Evolutionary conservation across 1,140 invertebrate genomes (phyloP).

Genomic region (Arion vulgaris): DNA sequence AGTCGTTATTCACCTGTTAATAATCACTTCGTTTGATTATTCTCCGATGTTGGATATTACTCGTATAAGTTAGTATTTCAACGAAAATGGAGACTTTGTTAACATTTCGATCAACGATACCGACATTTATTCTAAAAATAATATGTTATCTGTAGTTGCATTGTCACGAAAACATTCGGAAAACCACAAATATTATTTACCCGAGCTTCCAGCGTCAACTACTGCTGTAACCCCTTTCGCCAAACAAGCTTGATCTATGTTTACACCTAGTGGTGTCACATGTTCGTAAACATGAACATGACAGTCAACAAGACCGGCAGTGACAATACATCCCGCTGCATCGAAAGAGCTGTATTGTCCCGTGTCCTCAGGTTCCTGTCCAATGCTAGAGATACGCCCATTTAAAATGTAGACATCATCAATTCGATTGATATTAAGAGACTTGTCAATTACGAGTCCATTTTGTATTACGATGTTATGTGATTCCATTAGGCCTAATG

Average conservation of each 20-base stretch:
- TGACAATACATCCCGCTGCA: conserved; percentile 60
- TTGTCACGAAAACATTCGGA: no score
- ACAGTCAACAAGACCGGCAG: conserved; percentile 66
- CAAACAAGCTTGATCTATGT: conserved; percentile 60
- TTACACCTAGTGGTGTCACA: conserved; percentile 65
- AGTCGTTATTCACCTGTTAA: no score
- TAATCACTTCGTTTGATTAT: no score
- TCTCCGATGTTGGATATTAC: no score
- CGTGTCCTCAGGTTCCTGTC: background rate
- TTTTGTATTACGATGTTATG: conserved; percentile 56
- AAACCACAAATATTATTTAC: no score
- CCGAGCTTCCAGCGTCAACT: conserved; percentile 67
- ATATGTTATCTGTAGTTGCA: no score
- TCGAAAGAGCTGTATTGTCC: conserved; percentile 42
- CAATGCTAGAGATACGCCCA: conserved; percentile 42
- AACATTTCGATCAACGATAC: no score
- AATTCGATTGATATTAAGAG: conserved; percentile 51
- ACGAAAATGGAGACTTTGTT: no score
- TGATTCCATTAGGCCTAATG: background rate
- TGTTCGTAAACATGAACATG: conserved; percentile 69
- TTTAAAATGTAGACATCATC: conserved; percentile 48
- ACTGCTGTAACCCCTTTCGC: conserved; percentile 65
- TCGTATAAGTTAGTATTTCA: no score
- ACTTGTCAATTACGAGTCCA: conserved; percentile 62
- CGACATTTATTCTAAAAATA: no score